Base-by-base conservation (phyloP, 1,140 invertebrate species). In the Glossosoma conforme region DNA sequence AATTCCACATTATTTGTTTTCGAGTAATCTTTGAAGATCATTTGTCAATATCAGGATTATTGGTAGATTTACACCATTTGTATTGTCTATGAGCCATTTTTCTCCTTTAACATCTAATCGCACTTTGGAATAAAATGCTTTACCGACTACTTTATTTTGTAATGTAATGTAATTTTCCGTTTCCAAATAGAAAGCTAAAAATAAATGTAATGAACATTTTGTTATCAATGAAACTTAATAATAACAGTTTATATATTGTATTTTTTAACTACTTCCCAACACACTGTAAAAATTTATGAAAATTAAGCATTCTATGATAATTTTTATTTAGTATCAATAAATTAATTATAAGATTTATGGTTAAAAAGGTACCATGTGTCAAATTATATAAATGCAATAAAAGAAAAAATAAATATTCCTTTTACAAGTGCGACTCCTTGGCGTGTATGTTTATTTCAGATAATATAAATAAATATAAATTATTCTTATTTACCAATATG, bases 81-180 rank as follows among this genome's bases (percentile, higher is more conserved):
- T 36, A 22, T 45, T 53, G 14, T 58, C 28, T 30, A 43, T 21
- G 2, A 58, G 17, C 56, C 56, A 54, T 17, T 43, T 25, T 36
- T 44, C 47, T 33, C 56, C 56, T 47, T 54, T 58, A 18, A n/a
- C 6, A 36, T 51, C 52, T 13, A 58, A 10, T 15, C 32, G 18
- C 5, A 46, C 47, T 51, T 54, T 58, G 14, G 52, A 28, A 52
- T 42, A 58, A 38, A 58, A 15, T n/a, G 49, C 35, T 30, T 32
- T 22, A 21, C 44, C 44, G 11, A 48, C 43, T 30, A 52, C 24
- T 3, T 20, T 48, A 17, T 24, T 44, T 2, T 20, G 38, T 6
- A 58, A 33, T 45, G 47, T 54, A 20, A 58, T 52, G 35, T 54
- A 58, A 9, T 43, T 52, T 44, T 58, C 47, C 2, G 42, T 54